These are phyloP conservation scores for Lepidochitona cinerea DNA, from an alignment of 2,888 invertebrate species.

Conservation along the genomic window DNA sequence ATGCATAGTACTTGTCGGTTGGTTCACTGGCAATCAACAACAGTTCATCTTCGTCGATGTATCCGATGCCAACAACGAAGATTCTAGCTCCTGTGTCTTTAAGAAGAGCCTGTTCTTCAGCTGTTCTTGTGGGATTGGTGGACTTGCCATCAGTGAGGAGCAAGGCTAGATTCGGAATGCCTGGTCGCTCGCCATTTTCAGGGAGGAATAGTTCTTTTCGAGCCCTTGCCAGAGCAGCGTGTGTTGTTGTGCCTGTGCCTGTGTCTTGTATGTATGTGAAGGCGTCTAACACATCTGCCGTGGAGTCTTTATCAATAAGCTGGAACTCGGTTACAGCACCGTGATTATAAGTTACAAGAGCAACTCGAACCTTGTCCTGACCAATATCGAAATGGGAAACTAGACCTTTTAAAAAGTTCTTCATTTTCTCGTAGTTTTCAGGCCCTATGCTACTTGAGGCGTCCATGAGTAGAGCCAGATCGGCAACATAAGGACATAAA, in stretches of 20 bases:
- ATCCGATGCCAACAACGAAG: constrained; percentile 22
- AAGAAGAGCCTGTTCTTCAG: background rate
- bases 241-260: background rate
- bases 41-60: constrained; percentile 14
- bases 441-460: constrained; percentile 13
- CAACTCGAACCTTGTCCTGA: constrained; percentile 3
- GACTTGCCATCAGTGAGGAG: constrained; percentile 20
- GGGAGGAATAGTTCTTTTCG: background rate
- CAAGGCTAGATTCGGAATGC: constrained; percentile 7
- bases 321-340: background rate
- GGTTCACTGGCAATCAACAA: constrained; percentile 14
- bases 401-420: constrained; percentile 4
- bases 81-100: constrained; percentile 13
- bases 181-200: background rate
- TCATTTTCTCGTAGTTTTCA: constrained; percentile 1
- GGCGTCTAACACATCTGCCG: background rate
- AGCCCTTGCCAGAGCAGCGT: constrained; percentile 3
- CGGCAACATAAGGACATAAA: constrained; percentile 3
- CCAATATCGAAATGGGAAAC: constrained; percentile 8
- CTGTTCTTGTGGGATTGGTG: background rate
- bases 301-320: background rate
- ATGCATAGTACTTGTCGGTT: background rate
- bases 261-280: background rate
- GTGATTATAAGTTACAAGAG: background rate
- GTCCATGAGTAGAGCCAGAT: constrained; percentile 18